phyloP scores from a whole-genome alignment of 2,797 vertebrate genomes.

The Spheniscus humboldti region DNA sequence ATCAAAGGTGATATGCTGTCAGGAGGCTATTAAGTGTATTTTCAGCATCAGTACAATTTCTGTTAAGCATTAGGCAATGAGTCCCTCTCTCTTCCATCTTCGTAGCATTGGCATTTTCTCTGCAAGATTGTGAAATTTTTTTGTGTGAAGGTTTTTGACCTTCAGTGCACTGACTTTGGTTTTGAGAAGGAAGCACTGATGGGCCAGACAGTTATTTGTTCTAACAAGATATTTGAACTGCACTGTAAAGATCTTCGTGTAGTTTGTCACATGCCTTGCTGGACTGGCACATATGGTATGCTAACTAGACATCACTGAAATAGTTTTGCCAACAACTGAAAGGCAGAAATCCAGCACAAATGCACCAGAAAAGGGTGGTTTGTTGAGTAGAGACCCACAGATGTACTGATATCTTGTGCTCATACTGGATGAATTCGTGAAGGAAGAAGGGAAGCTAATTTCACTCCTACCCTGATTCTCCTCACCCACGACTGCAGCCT shows the following conservation, averaged over 20 bases:
- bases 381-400: neutral
- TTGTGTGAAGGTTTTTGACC: neutral
- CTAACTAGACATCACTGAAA: neutral
- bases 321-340: neutral
- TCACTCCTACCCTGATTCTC: neutral
- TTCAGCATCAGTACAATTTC: neutral
- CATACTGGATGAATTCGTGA: neutral
- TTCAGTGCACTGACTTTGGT: neutral
- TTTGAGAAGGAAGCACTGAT: neutral
- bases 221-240: neutral
- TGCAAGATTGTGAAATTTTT: neutral
- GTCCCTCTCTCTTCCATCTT: neutral
- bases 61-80: neutral
- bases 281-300: neutral
- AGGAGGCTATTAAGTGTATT: neutral
- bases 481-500: neutral
- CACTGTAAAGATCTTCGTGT: neutral
- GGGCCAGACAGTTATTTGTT: neutral
- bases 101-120: neutral
- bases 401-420: neutral
- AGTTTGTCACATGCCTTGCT: neutral
- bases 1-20: neutral
- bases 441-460: neutral
- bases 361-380: neutral
- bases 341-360: neutral